Evolutionary conservation across 1,140 invertebrate species (phyloP), one percentile per base, ranked within the genome.

Genomic region (Drosophila lacteicornis): DNA sequence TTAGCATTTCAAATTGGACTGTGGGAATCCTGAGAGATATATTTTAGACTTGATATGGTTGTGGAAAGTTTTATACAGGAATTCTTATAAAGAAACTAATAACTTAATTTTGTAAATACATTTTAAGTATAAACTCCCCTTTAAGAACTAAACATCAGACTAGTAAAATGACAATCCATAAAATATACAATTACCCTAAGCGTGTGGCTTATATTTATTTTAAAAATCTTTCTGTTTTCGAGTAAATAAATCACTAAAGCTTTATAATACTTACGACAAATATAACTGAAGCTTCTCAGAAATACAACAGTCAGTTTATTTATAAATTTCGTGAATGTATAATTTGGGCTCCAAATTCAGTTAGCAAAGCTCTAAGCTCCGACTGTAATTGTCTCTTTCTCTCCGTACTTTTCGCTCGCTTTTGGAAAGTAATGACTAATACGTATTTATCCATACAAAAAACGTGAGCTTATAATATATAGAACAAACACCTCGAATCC

Each of bases 371-470:
- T 33, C 13, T 3, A 17, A 42, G 36, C 53, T 57, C 27, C 11
- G 4, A 17, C 19, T 1, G 61, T 33, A 61, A 65, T 60, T 65
- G 62, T 13, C 8, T 30, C 7, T 65, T 40, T 43, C 61, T 25
- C 27, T 65, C 27, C 11, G 11, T 17, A n/a, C 51, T 22, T 36
- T 67, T 25, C 19, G 19, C 62, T 49, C 12, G 3, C 27, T 50
- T 66, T 68, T 40, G 17, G 25, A 68, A 68, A 66, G 61, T 66
- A 67, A 51, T 57, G 68, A 70, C 51, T 71, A 70, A 70, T 27
- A 40, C 50, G 11, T 33, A 49, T 45, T 60, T 73, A 25, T 51
- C 17, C 33, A 73, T 61, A n/a, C n/a, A 61, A 73, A 69, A 61
- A 70, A 46, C 30, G 33, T 55, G 22, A 70, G 40, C 49, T 42